These are phyloP conservation scores for Nephrotoma appendiculata DNA, from an alignment of 2,888 invertebrate genomes.

Conservation along the genomic window DNA sequence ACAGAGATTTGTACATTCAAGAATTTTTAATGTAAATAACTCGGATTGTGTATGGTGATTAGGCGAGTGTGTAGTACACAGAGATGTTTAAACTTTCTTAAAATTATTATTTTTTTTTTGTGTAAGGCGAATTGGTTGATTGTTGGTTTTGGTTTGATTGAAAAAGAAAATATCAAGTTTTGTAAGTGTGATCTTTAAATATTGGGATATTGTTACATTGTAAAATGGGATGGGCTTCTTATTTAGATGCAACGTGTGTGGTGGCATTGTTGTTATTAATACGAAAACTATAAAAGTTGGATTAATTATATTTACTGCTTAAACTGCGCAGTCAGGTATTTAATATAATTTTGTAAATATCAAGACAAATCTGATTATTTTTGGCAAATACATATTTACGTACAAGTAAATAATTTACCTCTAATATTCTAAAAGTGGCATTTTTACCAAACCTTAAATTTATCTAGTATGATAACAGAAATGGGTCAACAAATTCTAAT, in stretches of 20 bases:
- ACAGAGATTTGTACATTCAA: neutral
- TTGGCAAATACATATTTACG: no score
- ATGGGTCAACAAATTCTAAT: neutral
- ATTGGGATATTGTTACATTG: neutral
- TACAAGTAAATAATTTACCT: no score
- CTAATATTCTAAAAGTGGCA: no score
- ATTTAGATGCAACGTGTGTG: neutral
- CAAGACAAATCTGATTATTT: no score
- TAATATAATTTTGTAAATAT: no score
- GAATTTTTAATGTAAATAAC: neutral
- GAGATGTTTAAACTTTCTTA: neutral
- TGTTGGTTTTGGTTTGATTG: neutral
- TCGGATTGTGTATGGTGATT: neutral
- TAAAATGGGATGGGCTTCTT: neutral
- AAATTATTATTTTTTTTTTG: neutral
- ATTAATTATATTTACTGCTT: neutral
- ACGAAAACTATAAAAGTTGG: neutral
- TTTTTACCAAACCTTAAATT: no score
- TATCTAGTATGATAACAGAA: no score
- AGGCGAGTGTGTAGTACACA: neutral
- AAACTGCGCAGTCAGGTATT: no score
- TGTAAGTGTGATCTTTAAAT: neutral
- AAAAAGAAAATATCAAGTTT: neutral
- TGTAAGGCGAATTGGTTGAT: neutral
- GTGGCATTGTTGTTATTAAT: neutral